These are phyloP conservation scores for Lindbergichthys nudifrons DNA, from an alignment of 2,797 vertebrate species.

Conservation along the genomic window DNA sequence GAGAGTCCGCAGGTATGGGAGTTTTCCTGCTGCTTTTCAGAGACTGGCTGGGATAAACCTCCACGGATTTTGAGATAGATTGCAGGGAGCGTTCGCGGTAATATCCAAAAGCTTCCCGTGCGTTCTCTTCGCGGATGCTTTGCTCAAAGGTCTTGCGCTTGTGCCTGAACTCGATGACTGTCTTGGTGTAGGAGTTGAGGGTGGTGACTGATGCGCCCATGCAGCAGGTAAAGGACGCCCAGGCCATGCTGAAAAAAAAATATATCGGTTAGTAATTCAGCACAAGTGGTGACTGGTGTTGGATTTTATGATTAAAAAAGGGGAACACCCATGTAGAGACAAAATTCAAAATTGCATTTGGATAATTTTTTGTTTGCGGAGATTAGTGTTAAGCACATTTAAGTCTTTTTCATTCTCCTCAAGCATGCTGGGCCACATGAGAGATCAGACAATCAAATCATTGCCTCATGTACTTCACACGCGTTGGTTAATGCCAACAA, in stretches of 20 bases:
- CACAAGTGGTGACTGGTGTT: background rate
- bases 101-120: constrained; percentile 90
- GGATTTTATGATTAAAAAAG: background rate
- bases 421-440: constrained; percentile 13
- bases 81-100: constrained; percentile 88
- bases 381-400: constrained; percentile 57
- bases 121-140: constrained; percentile 90
- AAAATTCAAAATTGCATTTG: constrained; percentile 29
- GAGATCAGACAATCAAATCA: constrained; percentile 52
- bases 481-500: constrained; percentile 37
- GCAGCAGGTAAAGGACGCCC: constrained; percentile 97
- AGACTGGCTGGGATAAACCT: constrained; percentile 70
- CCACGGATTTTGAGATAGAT: constrained; percentile 78
- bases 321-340: background rate
- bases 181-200: constrained; percentile 97
- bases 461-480: constrained; percentile 27
- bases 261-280: background rate
- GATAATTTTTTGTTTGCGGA: constrained; percentile 32
- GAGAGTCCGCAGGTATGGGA: constrained; percentile 68
- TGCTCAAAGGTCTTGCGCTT: constrained; percentile 95
- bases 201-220: constrained; percentile 97
- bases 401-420: constrained; percentile 12
- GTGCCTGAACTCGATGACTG: constrained; percentile 96
- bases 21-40: constrained; percentile 70
- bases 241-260: constrained; percentile 88